Base-by-base conservation (phyloP, 1,140 invertebrate genomes). In the Octopus sinensis region DNA sequence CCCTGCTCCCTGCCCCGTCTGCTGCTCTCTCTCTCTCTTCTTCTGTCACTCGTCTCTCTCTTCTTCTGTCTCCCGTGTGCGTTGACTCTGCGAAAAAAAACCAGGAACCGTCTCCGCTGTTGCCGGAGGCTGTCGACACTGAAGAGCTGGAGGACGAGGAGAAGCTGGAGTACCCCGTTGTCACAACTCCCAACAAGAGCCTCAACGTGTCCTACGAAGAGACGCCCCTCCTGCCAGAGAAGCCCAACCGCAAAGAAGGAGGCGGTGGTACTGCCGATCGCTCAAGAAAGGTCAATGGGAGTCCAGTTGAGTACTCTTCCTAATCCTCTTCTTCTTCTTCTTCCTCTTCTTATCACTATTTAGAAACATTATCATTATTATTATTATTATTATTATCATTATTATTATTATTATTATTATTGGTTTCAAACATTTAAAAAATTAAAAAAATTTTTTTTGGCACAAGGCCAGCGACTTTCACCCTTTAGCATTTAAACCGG, bases 71-170 rank as follows among this genome's bases (percentile, higher is more conserved):
- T 62, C 56, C 17, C 56, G 17, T 62, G 17, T 62, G 17, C 17
- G 17, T 62, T 62, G 56, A 43, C 30, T 43, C 30, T 43, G 30
- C 30, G 30, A 43, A 43, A 43, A 43, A 43, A n/a, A n/a, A n/a
- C n/a, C n/a, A n/a, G 93, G 93, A 93, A 87, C 92, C 92, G 12
- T 93, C 93, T 6, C 92, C 92, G 51, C 86, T 91, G 53, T 85
- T 92, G 80, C 85, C 91, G 79, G 92, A 92, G 83, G 87, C 92
- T 54, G 88, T 88, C 6, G 87, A 87, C 23, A 88, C 87, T 81
- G 85, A 56, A 82, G 82, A 62, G 81, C 82, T 83, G 83, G 85
- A 86, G 80, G 83, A 85, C n/a, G 83, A 86, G 62, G 83, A 87
- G 79, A 83, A 83, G 13, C 80, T 84, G 80, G 84, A 85, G 52